These are phyloP conservation scores for Synanthedon andrenaeformis DNA, from an alignment of 2,888 invertebrate genomes.

Conservation along the genomic window DNA sequence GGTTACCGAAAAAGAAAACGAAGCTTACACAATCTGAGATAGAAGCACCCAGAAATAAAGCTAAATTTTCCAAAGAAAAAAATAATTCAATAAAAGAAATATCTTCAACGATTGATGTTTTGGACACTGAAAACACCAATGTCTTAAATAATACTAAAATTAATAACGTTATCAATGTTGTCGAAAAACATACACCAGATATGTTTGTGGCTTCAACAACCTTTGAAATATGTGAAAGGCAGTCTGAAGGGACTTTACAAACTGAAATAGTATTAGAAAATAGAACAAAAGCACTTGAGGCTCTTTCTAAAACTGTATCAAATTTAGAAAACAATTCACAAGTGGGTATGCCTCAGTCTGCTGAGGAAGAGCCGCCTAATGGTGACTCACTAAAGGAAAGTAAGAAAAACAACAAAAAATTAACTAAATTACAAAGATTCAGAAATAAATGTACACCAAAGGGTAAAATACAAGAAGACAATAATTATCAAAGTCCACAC, in stretches of 20 bases:
- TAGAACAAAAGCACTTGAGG: not conserved
- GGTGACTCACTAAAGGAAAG: not conserved
- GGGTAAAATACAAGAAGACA: constrained; percentile 31
- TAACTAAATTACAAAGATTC: constrained; percentile 36
- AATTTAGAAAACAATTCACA: not conserved
- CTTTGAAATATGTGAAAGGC: not conserved
- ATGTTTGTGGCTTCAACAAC: not conserved
- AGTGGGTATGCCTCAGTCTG: not conserved
- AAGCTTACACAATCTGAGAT: constrained; percentile 11
- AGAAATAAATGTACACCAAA: constrained; percentile 33
- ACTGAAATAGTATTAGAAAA: not conserved
- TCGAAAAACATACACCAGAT: not conserved
- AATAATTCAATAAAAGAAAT: not conserved
- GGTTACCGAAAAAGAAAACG: constrained; percentile 8
- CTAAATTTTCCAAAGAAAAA: constrained; percentile 16
- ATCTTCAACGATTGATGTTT: too few relatives aligned
- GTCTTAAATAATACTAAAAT: too few relatives aligned
- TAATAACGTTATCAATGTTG: too few relatives aligned
- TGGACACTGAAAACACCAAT: too few relatives aligned
- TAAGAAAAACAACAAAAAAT: constrained; percentile 12
- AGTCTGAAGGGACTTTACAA: not conserved
- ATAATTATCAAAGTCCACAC: constrained; percentile 12
- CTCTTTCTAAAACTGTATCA: not conserved
- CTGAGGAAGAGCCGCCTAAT: not conserved
- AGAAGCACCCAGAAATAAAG: constrained; percentile 26